These are phyloP conservation scores for Dipodomys ordii DNA, from an alignment of 2,113 vertebrate species.

Conservation along the genomic window DNA sequence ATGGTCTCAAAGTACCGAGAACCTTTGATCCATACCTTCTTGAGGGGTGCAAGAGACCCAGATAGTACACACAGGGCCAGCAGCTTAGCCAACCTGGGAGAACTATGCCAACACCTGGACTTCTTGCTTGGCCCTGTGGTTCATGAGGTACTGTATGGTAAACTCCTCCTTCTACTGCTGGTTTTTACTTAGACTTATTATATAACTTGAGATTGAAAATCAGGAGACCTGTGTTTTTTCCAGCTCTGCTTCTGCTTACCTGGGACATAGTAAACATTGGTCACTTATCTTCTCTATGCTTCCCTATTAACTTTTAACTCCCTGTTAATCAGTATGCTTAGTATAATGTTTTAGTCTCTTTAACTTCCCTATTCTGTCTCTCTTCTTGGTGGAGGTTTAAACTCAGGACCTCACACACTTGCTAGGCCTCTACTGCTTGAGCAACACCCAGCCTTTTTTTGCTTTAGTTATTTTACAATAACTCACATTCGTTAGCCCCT, in stretches of 20 bases:
- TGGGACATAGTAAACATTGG: neutral
- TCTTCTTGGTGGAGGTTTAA: no score
- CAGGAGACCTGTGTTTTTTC: slow-evolving; percentile 3
- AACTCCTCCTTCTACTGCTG: neutral
- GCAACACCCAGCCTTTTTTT: no score
- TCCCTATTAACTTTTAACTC: neutral
- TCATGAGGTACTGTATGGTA: slow-evolving; percentile 91
- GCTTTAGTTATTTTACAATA: no score
- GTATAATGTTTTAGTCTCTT: neutral
- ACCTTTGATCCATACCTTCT: slow-evolving; percentile 90
- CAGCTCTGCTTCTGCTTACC: neutral
- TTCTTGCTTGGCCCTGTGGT: slow-evolving; percentile 92
- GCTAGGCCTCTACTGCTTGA: no score
- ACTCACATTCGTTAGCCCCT: no score
- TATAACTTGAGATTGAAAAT: neutral
- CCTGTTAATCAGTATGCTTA: neutral
- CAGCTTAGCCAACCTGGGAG: slow-evolving; percentile 96
- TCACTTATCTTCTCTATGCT: neutral
- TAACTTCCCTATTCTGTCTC: neutral
- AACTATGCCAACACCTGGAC: slow-evolving; percentile 93
- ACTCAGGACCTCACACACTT: no score
- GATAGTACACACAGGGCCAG: slow-evolving; percentile 92
- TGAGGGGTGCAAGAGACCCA: slow-evolving; percentile 89
- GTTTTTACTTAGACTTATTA: neutral
- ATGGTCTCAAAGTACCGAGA: slow-evolving; percentile 91